These are phyloP conservation scores for Solenodon paradoxus DNA, from an alignment of 2,113 vertebrate genomes.

Conservation along the genomic window DNA sequence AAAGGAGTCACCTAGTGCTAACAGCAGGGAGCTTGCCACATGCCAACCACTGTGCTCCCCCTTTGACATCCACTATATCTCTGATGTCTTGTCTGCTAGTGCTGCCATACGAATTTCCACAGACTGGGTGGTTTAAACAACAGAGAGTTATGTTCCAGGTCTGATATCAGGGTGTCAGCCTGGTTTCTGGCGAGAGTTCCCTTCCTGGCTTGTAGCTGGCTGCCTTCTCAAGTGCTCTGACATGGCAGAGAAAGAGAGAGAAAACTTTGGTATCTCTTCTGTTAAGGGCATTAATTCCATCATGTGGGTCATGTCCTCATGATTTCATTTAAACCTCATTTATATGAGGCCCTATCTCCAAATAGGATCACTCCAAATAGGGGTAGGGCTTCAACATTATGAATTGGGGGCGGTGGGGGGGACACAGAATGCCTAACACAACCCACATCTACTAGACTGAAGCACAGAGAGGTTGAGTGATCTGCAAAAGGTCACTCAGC, in stretches of 20 bases:
- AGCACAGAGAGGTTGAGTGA: neutral
- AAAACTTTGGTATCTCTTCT: neutral
- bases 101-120: neutral
- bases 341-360: neutral
- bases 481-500: neutral
- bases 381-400: neutral
- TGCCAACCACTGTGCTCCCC: accelerated
- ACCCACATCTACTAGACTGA: neutral
- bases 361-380: neutral
- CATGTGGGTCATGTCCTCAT: neutral
- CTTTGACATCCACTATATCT: neutral
- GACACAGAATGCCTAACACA: neutral
- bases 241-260: neutral
- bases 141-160: neutral
- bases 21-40: neutral
- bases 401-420: neutral
- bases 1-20: neutral
- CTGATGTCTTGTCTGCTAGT: neutral
- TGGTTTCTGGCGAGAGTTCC: neutral
- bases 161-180: neutral
- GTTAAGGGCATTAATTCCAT: neutral
- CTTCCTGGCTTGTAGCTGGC: neutral
- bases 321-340: neutral
- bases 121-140: neutral
- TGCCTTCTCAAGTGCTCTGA: neutral